These are phyloP conservation scores for Schizothorax lantsangensis DNA, from an alignment of 2,797 vertebrate genomes.

Conservation along the genomic window DNA sequence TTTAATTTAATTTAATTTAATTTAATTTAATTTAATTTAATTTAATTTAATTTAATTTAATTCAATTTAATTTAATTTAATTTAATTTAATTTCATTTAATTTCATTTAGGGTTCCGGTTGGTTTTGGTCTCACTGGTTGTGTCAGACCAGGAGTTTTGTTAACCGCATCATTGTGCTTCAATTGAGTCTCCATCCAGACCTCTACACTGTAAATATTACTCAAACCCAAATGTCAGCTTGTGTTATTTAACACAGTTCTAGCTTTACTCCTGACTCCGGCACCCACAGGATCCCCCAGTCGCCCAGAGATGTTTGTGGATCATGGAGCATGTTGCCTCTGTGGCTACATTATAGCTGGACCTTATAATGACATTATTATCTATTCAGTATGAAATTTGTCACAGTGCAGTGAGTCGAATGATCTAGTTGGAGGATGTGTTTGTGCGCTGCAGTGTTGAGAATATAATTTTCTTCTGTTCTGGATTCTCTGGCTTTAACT, in stretches of 20 bases:
- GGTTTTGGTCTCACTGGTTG: background rate
- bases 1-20: background rate
- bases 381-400: constrained; percentile 19
- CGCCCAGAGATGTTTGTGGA: constrained; percentile 14
- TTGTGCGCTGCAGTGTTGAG: background rate
- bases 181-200: background rate
- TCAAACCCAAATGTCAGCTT: constrained; percentile 28
- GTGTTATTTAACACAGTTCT: background rate
- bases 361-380: constrained; percentile 28
- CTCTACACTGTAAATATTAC: constrained; percentile 7
- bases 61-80: background rate
- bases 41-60: background rate
- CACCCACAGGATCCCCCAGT: background rate
- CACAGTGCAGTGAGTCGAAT: constrained; percentile 27
- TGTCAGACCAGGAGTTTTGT: background rate
- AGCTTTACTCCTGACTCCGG: background rate
- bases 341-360: background rate
- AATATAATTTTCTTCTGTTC: constrained; percentile 31
- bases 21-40: background rate
- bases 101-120: background rate
- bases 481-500: background rate
- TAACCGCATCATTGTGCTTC: background rate
- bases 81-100: background rate
- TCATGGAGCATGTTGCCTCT: background rate
- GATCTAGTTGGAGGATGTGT: constrained; percentile 11